Evolutionary conservation across 2,113 vertebrate genomes (phyloP), one percentile per base, ranked within the genome.

Genomic region (Pygoscelis antarcticus): DNA sequence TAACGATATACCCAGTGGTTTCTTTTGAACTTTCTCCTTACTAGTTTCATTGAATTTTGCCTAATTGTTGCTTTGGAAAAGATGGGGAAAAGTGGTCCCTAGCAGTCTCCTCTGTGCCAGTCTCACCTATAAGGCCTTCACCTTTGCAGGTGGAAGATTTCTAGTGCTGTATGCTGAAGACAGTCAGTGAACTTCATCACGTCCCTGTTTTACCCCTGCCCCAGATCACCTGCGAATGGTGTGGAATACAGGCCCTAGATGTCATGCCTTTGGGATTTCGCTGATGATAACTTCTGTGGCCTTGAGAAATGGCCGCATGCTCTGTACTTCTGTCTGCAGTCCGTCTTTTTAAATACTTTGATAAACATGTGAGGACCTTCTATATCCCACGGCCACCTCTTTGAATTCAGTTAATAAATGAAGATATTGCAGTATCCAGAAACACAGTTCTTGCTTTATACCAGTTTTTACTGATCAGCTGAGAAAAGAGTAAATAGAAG

Each of bases 211-310:
- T 29, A 38, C 26, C 55, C 42, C 16, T 13, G 77, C 7, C 29
- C 20, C 21, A 5, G 16, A 29, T 62, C 38, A 22, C 27, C 26
- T 42, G 3, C 18, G 51, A 47, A 13, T 0, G 0, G 19, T 57
- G 66, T 36, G 44, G 55, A 36, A 3, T 2, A 34, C 12, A 44
- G 34, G 14, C 47, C 21, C 2, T 4, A 18, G 25, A 16, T 46
- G 17, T 65, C 2, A 1, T 0, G 3, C 40, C 11, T 6, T 14
- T 14, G 36, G 16, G 20, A 0, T 44, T 51, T 87, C 16, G n/a
- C 4, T 14, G 17, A 0, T 29, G 22, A 4, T 7, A 0, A 0
- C 7, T 69, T 12, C 34, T n/a, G 22, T 61, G 85, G 40, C 54
- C 49, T 42, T 51, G 10, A n/a, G 42, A 83, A 20, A 10, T 60